These are phyloP conservation scores for Microctenopoma steveboyesi DNA, from an alignment of 2,797 vertebrate genomes.

Conservation along the genomic window DNA sequence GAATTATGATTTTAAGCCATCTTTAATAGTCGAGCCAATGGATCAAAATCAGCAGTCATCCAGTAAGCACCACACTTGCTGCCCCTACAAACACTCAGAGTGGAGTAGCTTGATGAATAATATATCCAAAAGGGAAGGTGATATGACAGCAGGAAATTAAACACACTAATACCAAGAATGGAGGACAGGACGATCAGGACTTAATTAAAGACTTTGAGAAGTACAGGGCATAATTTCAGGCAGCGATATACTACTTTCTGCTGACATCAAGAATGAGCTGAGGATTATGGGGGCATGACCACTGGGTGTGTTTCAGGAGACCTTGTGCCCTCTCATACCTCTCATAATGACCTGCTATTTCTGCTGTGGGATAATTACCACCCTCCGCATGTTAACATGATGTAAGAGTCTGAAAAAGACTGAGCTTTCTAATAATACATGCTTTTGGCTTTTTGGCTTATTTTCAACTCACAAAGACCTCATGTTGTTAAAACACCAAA, in stretches of 20 bases:
- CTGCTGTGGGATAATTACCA: slow-evolving; percentile 72
- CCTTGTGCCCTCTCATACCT: slow-evolving; percentile 70
- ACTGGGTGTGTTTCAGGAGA: slow-evolving; percentile 71
- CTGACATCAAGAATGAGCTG: slow-evolving; percentile 72
- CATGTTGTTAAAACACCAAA: slow-evolving; percentile 34
- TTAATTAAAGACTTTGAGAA: slow-evolving; percentile 85
- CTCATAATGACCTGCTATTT: slow-evolving; percentile 77
- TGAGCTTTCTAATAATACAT: slow-evolving; percentile 59
- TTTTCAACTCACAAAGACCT: slow-evolving; percentile 36
- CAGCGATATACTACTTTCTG: slow-evolving; percentile 74
- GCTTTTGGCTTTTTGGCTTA: slow-evolving; percentile 26
- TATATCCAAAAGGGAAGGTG: slow-evolving; percentile 79
- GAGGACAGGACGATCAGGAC: slow-evolving; percentile 77
- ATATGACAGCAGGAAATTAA: slow-evolving; percentile 86
- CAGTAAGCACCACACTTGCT: slow-evolving; percentile 43
- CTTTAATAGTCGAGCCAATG: slow-evolving; percentile 66
- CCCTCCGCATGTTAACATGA: slow-evolving; percentile 63
- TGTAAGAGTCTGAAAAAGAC: slow-evolving; percentile 61
- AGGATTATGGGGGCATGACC: slow-evolving; percentile 71
- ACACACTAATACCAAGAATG: slow-evolving; percentile 79
- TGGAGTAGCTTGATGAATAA: slow-evolving; percentile 82
- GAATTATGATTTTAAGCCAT: slow-evolving; percentile 72
- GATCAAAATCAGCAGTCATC: slow-evolving; percentile 69
- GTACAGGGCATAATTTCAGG: slow-evolving; percentile 77
- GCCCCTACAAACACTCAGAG: slow-evolving; percentile 66